Conservation (phyloP, 2,113 vertebrate species). For the Sturnira hondurensis region DNA sequence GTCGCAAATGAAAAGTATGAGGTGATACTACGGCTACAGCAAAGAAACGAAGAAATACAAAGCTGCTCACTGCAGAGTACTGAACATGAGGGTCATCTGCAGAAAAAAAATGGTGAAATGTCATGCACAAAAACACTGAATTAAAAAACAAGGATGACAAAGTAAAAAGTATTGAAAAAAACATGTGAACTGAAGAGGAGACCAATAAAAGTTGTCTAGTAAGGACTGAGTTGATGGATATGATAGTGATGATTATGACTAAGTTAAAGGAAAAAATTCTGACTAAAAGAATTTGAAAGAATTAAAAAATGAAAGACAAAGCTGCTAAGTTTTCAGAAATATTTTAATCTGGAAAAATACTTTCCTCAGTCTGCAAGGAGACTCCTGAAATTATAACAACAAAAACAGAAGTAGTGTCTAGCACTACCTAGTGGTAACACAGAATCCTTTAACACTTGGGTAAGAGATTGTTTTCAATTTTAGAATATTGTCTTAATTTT, state of each 20-base stretch:
- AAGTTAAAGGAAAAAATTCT: conserved; percentile 38
- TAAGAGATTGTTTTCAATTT: not conserved
- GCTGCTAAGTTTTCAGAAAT: conserved; percentile 21
- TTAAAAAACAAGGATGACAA: conserved; percentile 74
- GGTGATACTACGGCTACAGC: conserved; percentile 96
- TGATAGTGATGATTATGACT: conserved; percentile 68
- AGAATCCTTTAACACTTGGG: not conserved
- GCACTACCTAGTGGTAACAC: conserved; percentile 39
- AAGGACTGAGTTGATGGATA: conserved; percentile 75
- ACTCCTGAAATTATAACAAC: conserved; percentile 2
- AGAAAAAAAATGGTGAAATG: conserved; percentile 81
- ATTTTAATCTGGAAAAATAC: conserved; percentile 33
- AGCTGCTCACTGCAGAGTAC: conserved; percentile 99
- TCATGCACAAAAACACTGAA: conserved; percentile 79
- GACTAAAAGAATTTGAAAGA: conserved; percentile 18
- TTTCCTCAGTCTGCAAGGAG: conserved; percentile 29
- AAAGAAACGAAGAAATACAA: conserved; percentile 98
- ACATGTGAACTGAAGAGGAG: conserved; percentile 41
- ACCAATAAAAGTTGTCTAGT: conserved; percentile 60
- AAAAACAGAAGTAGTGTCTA: conserved; percentile 34
- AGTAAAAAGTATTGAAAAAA: conserved; percentile 60
- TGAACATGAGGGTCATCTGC: conserved; percentile 97
- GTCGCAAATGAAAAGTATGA: conserved; percentile 96
- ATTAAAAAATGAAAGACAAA: conserved; percentile 25
- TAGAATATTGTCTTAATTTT: not conserved